phyloP scores from a whole-genome alignment of 1,140 invertebrate species.

The Nasonia longicornis region DNA sequence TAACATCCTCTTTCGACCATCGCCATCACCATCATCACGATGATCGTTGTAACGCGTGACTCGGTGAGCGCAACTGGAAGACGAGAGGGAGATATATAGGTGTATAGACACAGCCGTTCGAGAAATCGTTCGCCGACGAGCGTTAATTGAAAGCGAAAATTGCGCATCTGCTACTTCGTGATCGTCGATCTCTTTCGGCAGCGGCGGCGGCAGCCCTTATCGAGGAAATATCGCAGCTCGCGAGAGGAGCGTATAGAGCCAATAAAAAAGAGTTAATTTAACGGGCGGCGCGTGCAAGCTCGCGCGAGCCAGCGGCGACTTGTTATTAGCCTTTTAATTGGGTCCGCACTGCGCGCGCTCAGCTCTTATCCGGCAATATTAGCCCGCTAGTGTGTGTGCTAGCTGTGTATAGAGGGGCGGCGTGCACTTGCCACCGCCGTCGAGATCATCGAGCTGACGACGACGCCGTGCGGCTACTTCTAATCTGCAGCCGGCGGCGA shows the following conservation, averaged over 20 bases:
- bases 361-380: constrained; percentile 40
- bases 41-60: constrained; percentile 22
- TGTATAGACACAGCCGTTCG: not conserved
- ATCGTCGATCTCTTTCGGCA: constrained; percentile 14
- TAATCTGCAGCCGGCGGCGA: constrained; percentile 33
- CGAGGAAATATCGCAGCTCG: constrained; percentile 31
- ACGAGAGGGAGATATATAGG: not conserved
- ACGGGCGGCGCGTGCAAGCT: constrained; percentile 56
- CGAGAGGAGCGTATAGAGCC: not conserved
- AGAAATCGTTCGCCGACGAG: constrained; percentile 22
- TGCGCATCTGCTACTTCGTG: constrained; percentile 29
- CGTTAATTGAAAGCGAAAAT: constrained; percentile 48
- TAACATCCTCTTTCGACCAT: constrained; percentile 26
- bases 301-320: constrained; percentile 54
- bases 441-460: not conserved
- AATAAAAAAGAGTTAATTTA: constrained; percentile 44
- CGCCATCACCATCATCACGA: constrained; percentile 21
- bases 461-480: not conserved
- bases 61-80: constrained; percentile 1
- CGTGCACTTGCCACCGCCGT: not conserved
- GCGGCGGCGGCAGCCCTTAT: constrained; percentile 20
- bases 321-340: constrained; percentile 48
- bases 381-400: not conserved
- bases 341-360: not conserved
- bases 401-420: not conserved